Evolutionary conservation across 2,797 vertebrate species (phyloP).

Genomic region (Mustela erminea): DNA sequence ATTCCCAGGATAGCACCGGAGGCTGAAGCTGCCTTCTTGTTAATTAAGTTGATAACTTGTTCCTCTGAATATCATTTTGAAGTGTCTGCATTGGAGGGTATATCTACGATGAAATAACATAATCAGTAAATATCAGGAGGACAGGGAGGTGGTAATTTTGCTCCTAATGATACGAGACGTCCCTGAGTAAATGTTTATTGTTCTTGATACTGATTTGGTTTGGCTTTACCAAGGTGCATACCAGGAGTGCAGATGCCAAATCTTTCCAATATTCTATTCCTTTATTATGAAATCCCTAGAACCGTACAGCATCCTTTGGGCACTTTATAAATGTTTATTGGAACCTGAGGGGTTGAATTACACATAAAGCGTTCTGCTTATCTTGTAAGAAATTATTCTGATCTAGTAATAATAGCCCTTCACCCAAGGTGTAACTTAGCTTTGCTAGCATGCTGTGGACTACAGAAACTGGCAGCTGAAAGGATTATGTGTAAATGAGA

Average conservation of each 20-base stretch:
- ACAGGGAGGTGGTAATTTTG: background rate
- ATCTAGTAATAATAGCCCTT: slow-evolving; percentile 54
- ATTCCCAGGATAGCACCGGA: background rate
- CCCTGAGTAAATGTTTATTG: slow-evolving; percentile 10
- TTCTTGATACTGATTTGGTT: slow-evolving; percentile 60
- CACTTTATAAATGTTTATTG: slow-evolving; percentile 72
- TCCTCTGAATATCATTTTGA: slow-evolving; percentile 13
- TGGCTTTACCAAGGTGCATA: slow-evolving; percentile 52
- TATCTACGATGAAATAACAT: background rate
- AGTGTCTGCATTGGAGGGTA: background rate
- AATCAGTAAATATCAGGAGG: background rate
- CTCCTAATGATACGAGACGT: background rate
- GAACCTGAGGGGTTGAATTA: slow-evolving; percentile 67
- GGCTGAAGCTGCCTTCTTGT: background rate
- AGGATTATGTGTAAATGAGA: slow-evolving; percentile 73
- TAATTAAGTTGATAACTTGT: background rate
- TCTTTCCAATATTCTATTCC: slow-evolving; percentile 34
- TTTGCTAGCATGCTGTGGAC: slow-evolving; percentile 55
- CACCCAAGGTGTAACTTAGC: slow-evolving; percentile 60
- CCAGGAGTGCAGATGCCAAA: slow-evolving; percentile 45
- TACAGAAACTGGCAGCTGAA: slow-evolving; percentile 57
- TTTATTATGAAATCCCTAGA: slow-evolving; percentile 61
- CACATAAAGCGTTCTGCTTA: slow-evolving; percentile 64
- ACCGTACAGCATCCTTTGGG: background rate
- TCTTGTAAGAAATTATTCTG: slow-evolving; percentile 72